phyloP scores from a whole-genome alignment of 1,140 invertebrate genomes.

The Leptinotarsa lineolata region DNA sequence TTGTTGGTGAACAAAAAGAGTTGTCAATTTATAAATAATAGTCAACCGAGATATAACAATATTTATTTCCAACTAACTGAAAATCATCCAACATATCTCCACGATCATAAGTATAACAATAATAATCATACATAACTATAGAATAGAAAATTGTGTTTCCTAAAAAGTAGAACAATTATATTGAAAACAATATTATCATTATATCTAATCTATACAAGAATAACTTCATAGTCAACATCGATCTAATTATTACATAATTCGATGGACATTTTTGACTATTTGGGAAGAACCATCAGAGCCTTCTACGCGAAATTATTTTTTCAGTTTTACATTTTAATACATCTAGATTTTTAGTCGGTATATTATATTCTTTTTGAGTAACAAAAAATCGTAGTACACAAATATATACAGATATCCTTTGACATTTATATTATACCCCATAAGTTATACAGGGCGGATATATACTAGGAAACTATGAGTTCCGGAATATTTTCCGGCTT shows the following conservation, averaged over 20 bases:
- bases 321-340: neutral
- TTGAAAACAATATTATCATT: neutral
- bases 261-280: constrained; percentile 12
- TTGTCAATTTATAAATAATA: no score
- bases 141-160: neutral
- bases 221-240: neutral
- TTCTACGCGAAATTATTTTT: neutral
- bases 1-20: no score
- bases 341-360: neutral
- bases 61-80: neutral
- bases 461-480: neutral
- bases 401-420: constrained; percentile 9
- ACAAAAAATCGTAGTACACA: neutral
- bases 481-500: neutral
- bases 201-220: constrained; percentile 5
- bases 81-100: neutral
- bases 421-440: neutral
- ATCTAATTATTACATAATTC: constrained; percentile 5
- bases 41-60: neutral
- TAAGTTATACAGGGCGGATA: neutral
- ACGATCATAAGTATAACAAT: neutral
- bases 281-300: constrained; percentile 12
- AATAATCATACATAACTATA: neutral
- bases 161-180: neutral
- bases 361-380: neutral